Base-by-base conservation (phyloP, 1,140 invertebrate species). In the Diorhabda sublineata region DNA sequence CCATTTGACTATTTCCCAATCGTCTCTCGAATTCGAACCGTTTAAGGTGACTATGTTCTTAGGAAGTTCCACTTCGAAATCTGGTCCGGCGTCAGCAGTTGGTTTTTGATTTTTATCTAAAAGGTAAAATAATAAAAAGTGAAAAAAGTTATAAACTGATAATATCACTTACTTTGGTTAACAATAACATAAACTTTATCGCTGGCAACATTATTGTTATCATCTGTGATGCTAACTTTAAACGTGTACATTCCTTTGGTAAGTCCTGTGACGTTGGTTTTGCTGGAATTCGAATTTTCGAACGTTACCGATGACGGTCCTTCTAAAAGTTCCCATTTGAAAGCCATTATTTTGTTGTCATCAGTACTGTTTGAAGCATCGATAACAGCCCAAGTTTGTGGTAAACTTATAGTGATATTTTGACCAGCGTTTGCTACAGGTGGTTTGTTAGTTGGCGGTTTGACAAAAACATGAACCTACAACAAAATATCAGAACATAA, bases 401-500 rank as follows among this genome's bases (percentile, higher is more conserved):
- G 94, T 45, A 98, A 83, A 65, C 89, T 74, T 5, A 75, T 72
- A 2, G 89, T 92, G 69, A 81, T 74, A 75, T 86, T 85, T 52
- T 74, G 73, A 9, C 86, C 87, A 4, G 87, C 87, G 74, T 83
- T 83, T 79, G 93, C 93, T 73, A 87, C 85, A 1, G 93, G 93
- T 9, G 92, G 92, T 71, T 90, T 90, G 79, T 95, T 94, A 2
- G 91, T 93, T 3, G 93, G 91, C 57, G 90, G 90, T 79, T 97
- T 96, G 0, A 98, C 96, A 83, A 97, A 96, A 2, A 98, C 94
- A 78, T 94, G 93, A 2, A 97, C 93, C 56, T 87, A 52, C 4
- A 52, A 52, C 6, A 52, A 8, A 52, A 4, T 26, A 26, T 42
- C 6, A 26, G 5, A 62, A 26, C 6, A 62, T 8, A 43, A 43